Evolutionary conservation across 2,797 vertebrate genomes (phyloP).

Genomic region (Lepus townsendii): DNA sequence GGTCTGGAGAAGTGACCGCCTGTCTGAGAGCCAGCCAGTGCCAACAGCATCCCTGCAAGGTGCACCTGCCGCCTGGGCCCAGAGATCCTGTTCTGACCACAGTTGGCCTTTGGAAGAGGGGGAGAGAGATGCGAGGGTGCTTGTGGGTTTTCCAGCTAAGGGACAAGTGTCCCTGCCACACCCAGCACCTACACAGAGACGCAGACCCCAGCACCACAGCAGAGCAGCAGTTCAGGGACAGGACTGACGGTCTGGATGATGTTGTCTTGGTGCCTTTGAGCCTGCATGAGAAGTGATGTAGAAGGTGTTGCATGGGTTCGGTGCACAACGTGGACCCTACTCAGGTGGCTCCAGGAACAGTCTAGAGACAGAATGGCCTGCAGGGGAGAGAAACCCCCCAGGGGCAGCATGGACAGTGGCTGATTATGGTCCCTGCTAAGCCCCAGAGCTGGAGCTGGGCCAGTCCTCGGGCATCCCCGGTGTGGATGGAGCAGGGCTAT

Average conservation of each 20-base stretch:
- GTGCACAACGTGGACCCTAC: fast-evolving
- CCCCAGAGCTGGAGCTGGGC: neutral
- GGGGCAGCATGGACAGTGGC: fast-evolving
- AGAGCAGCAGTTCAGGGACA: neutral
- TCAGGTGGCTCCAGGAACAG: neutral
- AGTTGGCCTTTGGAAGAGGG: neutral
- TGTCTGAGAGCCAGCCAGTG: neutral
- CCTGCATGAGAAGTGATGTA: neutral
- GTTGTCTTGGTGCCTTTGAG: neutral
- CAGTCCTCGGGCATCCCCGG: neutral
- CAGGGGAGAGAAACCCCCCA: neutral
- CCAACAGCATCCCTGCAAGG: neutral
- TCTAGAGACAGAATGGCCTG: neutral
- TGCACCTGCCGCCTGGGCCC: neutral
- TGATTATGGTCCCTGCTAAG: neutral
- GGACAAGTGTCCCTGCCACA: neutral
- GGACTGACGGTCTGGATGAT: too few species aligned
- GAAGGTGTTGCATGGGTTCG: neutral
- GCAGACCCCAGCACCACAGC: fast-evolving
- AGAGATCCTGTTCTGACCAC: neutral
- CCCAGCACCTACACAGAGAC: fast-evolving
- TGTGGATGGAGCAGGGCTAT: too few species aligned
- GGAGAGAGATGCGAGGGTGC: neutral
- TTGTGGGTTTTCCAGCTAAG: neutral
- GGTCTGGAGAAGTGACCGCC: neutral